phyloP scores from a whole-genome alignment of 2,797 vertebrate species.

The Eidolon dupreanum region DNA sequence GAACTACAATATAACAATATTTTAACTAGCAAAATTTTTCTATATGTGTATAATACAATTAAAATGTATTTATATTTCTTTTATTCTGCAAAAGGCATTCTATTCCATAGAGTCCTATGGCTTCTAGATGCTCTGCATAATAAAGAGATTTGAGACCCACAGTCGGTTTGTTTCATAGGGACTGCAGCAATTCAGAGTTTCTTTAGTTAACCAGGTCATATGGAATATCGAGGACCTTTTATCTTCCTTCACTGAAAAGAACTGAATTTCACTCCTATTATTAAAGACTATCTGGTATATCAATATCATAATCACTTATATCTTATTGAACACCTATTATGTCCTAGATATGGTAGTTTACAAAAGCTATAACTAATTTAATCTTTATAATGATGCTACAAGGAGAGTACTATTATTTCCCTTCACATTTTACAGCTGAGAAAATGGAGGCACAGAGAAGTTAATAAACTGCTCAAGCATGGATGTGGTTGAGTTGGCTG shows the following conservation, averaged over 20 bases:
- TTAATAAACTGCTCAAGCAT: not conserved
- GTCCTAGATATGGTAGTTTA: not conserved
- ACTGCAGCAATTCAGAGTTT: not conserved
- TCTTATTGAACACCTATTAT: not conserved
- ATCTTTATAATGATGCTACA: not conserved
- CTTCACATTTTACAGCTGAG: not conserved
- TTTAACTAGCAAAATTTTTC: not conserved
- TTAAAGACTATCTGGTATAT: not conserved
- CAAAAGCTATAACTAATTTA: not conserved
- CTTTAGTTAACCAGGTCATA: not conserved
- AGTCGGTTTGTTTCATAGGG: not conserved
- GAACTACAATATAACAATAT: not conserved
- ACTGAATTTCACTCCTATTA: not conserved
- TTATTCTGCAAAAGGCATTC: not conserved
- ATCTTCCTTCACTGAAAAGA: not conserved
- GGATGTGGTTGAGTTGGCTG: not conserved
- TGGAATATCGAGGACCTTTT: not conserved
- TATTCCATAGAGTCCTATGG: not conserved
- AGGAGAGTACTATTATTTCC: not conserved
- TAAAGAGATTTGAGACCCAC: not conserved
- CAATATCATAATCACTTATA: not conserved
- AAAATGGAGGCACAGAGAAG: not conserved
- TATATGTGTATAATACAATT: not conserved
- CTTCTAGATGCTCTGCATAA: not conserved
- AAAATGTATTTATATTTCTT: not conserved